phyloP scores from a whole-genome alignment of 1,140 invertebrate genomes.

The Ceratoteleas bidentatus region DNA sequence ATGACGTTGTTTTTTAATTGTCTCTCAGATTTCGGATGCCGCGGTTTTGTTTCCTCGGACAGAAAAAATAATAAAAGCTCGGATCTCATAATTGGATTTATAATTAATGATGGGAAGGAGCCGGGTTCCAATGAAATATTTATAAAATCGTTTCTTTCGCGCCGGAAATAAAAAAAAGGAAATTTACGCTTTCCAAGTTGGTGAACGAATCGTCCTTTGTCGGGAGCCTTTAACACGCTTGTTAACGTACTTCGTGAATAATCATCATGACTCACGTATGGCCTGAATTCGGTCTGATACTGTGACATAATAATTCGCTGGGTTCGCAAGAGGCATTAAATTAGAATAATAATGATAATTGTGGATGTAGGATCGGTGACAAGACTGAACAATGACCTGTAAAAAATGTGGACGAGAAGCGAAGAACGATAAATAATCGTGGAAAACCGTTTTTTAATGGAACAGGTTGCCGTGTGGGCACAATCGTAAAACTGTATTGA shows the following conservation, averaged over 20 bases:
- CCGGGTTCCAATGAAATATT: conserved; percentile 35
- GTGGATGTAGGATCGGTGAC: too few relatives aligned
- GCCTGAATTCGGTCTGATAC: conserved; percentile 10
- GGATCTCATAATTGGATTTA: conserved; percentile 50
- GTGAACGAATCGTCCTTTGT: conserved; percentile 31
- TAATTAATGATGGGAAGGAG: conserved; percentile 42
- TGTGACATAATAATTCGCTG: conserved; percentile 11
- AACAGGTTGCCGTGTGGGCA: background rate
- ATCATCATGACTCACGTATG: conserved; percentile 30
- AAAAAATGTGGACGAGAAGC: background rate
- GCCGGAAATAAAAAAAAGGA: conserved; percentile 38
- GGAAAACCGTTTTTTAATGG: background rate
- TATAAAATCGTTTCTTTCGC: conserved; percentile 30
- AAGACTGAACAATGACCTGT: too few relatives aligned
- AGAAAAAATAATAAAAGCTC: conserved; percentile 24
- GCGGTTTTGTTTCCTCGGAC: conserved; percentile 3
- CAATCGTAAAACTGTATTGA: background rate
- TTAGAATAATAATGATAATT: background rate
- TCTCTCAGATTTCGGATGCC: conserved; percentile 39
- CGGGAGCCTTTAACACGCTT: conserved; percentile 42
- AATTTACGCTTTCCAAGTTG: conserved; percentile 28
- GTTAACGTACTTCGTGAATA: conserved; percentile 37
- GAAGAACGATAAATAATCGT: background rate
- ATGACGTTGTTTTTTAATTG: conserved; percentile 53
- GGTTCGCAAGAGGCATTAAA: background rate